Base-by-base conservation (phyloP, 2,797 vertebrate genomes). In the Rhabdophis nuchalis region DNA sequence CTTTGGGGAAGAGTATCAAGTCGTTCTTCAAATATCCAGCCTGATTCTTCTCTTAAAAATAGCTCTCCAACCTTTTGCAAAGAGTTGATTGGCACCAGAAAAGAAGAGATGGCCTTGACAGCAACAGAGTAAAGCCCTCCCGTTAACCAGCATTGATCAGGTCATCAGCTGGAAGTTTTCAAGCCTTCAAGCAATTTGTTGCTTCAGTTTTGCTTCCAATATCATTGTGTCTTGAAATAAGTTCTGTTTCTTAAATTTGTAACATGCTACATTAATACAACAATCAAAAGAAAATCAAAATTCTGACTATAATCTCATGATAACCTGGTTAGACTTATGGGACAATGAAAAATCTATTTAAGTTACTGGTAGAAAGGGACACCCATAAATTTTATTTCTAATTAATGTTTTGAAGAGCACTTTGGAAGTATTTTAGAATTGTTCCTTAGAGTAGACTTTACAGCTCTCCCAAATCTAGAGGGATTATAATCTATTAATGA, bases 61-160 rank as follows among this genome's bases (percentile, higher is more conserved):
- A 90, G 6, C 90, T 8, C n/a, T 68, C 32, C 0, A 5, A 89
- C 2, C 5, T 5, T 90, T 93, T 94, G 29, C 12, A 0, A 68
- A 87, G 72, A 89, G 25, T 16, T 92, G 93, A 95, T 93, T 94
- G 95, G 53, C 64, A 94, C 41, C n/a, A 87, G 90, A 61, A 94
- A 92, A 94, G 91, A 32, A 91, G 94, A 92, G 89, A 12, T 95
- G 88, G 23, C 20, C 82, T 29, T 68, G 77, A 23, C 4, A 52
- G 52, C 2, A 94, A 88, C 16, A 91, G 86, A 93, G 57, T 20
- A 90, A 50, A 64, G 56, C 5, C 88, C 36, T 94, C 88, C 92
- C 58, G 60, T 94, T 95, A 92, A 92, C 91, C 82, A 9, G 25
- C 90, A 32, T 93, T 91, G 90, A 94, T 93, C 87, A 92, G 77